Conservation (phyloP, 2,797 vertebrate species). For the Halcyon leucocephala region DNA sequence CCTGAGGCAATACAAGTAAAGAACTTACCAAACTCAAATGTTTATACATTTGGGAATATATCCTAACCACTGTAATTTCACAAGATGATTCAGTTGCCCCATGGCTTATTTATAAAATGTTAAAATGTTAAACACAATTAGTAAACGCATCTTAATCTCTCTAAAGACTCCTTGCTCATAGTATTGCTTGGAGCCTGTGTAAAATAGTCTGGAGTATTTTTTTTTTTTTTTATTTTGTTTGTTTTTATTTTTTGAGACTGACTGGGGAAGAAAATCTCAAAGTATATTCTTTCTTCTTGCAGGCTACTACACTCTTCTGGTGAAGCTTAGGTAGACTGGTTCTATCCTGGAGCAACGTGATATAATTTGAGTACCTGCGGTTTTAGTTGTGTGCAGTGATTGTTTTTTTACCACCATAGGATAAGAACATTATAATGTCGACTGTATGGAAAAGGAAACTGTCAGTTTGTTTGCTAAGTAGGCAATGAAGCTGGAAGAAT, state of each 20-base stretch:
- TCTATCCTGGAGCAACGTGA: neutral
- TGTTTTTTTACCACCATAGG: neutral
- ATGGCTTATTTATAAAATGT: constrained; percentile 25
- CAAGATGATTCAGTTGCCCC: constrained; percentile 9
- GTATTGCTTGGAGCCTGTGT: neutral
- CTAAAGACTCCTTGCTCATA: neutral
- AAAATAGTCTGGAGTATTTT: neutral
- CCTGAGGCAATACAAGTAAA: constrained; percentile 24
- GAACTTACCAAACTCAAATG: neutral
- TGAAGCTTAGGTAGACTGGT: neutral
- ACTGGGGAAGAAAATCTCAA: neutral
- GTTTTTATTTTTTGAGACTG: neutral
- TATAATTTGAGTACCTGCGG: neutral
- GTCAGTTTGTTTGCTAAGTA: neutral
- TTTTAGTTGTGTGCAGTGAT: neutral
- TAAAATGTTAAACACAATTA: constrained; percentile 57
- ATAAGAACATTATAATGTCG: neutral
- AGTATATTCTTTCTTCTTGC: neutral
- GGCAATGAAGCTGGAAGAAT: neutral
- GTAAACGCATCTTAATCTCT: neutral
- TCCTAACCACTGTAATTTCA: neutral
- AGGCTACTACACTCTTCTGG: neutral
- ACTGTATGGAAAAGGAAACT: neutral
- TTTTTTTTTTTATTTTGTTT: neutral
- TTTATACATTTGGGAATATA: constrained; percentile 6